Evolutionary conservation across 2,113 vertebrate species (phyloP), one percentile per base, ranked within the genome.

Genomic region (Gambusia affinis): DNA sequence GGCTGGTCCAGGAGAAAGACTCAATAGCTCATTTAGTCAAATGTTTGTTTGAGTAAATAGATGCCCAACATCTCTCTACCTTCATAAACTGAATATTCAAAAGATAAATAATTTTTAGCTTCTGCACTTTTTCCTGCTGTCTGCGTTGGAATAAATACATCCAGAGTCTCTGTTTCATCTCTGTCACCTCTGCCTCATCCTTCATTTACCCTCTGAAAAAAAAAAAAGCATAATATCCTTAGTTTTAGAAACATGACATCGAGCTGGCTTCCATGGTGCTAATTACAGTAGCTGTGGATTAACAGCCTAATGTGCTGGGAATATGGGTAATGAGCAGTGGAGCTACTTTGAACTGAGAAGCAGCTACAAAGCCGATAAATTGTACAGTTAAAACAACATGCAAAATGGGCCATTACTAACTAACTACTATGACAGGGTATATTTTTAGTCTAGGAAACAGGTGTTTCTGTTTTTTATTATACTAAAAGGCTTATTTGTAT

Each of bases 251-350:
- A 69, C 33, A 17, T 42, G 54, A 64, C 72, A 65, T 64, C 17
- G 15, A 70, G 61, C 72, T 60, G 28, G 51, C 42, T 69, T 64
- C 30, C 47, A 28, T 39, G 37, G 72, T 24, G 4, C 61, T 75
- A 76, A 76, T 81, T 76, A 63, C 31, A 72, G 54, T 60, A 37
- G 37, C 39, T 57, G 68, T 72, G 69, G 68, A 81, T 72, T 76
- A 81, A 71, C 73, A 67, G 57, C 1, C 54, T 63, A 60, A 66
- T 24, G 17, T 72, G 68, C 31, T 63, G 67, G 62, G 61, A 70
- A 64, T 70, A 27, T 22, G 72, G 33, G 65, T 74, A 74, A 74
- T 74, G 63, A 66, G 63, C 62, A 66, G 30, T 57, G 31, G 31
- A 65, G 44, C 14, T 54, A 27, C 63, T 65, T 60, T 60, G 67